A percentile compares a stretch with the other conserved stretches of the same genome.
Evolutionary conservation across 2,888 invertebrate genomes (phyloP).

Genomic region (Lathronympha strigana): DNA sequence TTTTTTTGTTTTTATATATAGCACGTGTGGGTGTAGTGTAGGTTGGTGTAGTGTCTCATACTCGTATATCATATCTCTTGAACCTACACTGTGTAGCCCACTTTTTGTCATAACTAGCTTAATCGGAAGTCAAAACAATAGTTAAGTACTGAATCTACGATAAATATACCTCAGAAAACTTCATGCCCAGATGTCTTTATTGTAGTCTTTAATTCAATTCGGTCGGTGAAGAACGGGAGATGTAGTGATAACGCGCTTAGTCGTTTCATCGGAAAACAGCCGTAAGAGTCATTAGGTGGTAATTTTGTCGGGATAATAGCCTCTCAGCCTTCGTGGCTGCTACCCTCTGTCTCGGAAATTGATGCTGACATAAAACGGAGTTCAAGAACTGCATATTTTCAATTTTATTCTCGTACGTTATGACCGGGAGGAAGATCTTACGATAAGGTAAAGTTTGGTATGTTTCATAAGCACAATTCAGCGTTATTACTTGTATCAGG

Average conservation of each 20-base stretch:
- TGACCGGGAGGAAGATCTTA: not conserved
- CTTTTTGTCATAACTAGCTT: not conserved
- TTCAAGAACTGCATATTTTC: constrained; percentile 2
- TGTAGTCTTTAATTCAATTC: constrained; percentile 22
- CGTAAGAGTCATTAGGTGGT: constrained; percentile 24
- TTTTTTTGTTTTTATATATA: too few species aligned
- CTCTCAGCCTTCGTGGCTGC: constrained; percentile 2
- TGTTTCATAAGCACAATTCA: too few species aligned
- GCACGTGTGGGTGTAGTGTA: too few species aligned
- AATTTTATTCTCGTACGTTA: constrained; percentile 1
- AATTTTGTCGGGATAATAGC: constrained; percentile 23
- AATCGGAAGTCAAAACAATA: not conserved
- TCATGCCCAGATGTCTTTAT: constrained; percentile 11
- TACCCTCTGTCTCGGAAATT: constrained; percentile 18
- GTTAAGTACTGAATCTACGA: not conserved
- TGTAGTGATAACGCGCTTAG: constrained; percentile 18
- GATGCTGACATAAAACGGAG: constrained; percentile 9
- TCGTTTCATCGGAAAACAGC: constrained; percentile 17
- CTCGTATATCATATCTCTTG: too few species aligned
- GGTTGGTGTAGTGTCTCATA: too few species aligned
- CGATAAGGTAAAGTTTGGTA: too few species aligned
- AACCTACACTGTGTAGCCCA: too few species aligned
- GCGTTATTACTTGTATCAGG: too few species aligned
- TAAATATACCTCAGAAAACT: constrained; percentile 1
- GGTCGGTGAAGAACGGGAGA: not conserved